A percentile compares a stretch with the other conserved stretches of the same genome.
Evolutionary conservation across 37 sponge, comb jelly and placozoan genomes (phyloP).

Genomic region (Sycon ciliatum): DNA sequence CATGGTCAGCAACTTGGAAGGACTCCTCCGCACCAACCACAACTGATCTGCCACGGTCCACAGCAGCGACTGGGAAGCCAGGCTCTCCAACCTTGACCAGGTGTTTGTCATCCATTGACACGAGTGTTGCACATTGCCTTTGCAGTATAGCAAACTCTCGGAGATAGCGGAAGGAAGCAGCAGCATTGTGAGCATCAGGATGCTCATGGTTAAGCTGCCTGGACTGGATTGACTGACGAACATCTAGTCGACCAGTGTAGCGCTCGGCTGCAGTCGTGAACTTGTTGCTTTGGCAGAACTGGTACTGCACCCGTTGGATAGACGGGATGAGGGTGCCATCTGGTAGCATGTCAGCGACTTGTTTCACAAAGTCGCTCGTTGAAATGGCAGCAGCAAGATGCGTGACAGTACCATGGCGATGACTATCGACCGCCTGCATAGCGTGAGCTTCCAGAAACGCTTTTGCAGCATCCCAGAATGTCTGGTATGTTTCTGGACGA

Average conservation of each 20-base stretch:
- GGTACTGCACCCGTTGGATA: background rate
- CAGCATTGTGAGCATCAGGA: slow-evolving; percentile 27
- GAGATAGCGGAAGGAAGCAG: slow-evolving; percentile 31
- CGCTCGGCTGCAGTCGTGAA: slow-evolving; percentile 9
- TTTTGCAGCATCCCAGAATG: slow-evolving; percentile 13
- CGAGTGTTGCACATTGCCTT: background rate
- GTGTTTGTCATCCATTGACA: slow-evolving; percentile 45
- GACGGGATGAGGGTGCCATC: background rate
- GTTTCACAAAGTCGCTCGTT: background rate
- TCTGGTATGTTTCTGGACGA: background rate
- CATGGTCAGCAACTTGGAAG: slow-evolving; percentile 40
- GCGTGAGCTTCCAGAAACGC: too few relatives aligned
- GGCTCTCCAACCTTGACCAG: slow-evolving; percentile 41
- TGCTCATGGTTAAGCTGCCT: background rate
- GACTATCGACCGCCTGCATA: slow-evolving; percentile 29
- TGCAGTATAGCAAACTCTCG: slow-evolving; percentile 25
- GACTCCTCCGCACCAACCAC: slow-evolving; percentile 13
- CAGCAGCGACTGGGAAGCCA: slow-evolving; percentile 42
- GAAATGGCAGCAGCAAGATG: slow-evolving; percentile 35
- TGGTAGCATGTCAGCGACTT: background rate
- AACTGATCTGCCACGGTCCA: slow-evolving; percentile 24
- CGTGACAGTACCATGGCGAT: slow-evolving; percentile 21
- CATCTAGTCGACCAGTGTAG: slow-evolving; percentile 25
- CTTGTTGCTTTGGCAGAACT: background rate
- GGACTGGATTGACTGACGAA: slow-evolving; percentile 30